These are phyloP conservation scores for Rhinatrema bivittatum DNA, from an alignment of 2,797 vertebrate species.

Conservation along the genomic window DNA sequence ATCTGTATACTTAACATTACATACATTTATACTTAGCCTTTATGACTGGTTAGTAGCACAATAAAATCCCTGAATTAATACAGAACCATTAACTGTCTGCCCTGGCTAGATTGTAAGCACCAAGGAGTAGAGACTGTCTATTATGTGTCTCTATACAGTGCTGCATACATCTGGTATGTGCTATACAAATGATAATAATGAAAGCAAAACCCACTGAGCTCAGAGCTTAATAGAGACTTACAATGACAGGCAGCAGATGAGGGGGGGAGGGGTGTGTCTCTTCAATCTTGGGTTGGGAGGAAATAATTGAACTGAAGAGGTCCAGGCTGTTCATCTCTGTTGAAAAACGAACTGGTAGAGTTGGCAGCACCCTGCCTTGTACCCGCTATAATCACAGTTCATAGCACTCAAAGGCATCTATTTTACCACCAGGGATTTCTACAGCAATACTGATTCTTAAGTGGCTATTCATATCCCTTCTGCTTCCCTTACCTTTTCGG, in stretches of 20 bases:
- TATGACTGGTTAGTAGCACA: conserved; percentile 9
- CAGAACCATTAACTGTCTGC: too few species aligned
- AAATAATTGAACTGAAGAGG: conserved; percentile 12
- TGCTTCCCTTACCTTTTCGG: neutral
- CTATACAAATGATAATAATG: too few species aligned
- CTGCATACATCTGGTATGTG: too few species aligned
- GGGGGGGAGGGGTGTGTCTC: too few species aligned
- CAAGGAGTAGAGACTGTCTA: too few species aligned
- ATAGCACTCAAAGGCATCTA: too few species aligned
- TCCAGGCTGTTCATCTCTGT: conserved; percentile 13
- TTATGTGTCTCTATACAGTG: too few species aligned
- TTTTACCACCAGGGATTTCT: too few species aligned
- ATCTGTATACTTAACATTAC: conserved; percentile 16
- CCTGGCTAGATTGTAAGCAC: too few species aligned
- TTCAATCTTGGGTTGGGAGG: conserved; percentile 20
- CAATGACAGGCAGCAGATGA: conserved; percentile 7
- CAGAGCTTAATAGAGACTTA: conserved; percentile 17
- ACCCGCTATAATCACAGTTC: too few species aligned
- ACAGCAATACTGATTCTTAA: neutral
- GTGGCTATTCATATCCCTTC: neutral
- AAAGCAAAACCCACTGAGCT: too few species aligned
- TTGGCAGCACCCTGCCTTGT: too few species aligned
- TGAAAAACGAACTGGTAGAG: conserved; percentile 9
- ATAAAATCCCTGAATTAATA: conserved; percentile 19
- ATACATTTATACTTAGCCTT: conserved; percentile 29